Conservation (phyloP, 2,113 vertebrate species). For the Leptocoma aspasia region DNA sequence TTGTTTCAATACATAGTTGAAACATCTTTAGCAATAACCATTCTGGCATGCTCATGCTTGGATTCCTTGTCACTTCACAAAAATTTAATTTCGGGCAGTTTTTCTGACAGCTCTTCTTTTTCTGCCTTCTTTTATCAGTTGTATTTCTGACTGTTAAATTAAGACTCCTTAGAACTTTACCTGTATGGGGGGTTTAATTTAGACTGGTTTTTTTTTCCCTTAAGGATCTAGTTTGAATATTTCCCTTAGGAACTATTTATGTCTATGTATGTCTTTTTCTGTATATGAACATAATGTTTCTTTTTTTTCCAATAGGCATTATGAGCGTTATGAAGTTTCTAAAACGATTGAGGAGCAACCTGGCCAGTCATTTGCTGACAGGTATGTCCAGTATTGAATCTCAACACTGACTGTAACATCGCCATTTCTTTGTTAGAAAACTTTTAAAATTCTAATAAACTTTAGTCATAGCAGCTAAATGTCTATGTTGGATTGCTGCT, state of each 20-base stretch:
- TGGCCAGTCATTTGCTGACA: slow-evolving; percentile 24
- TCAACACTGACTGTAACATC: not conserved
- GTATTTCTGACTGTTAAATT: not conserved
- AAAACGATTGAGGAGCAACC: slow-evolving; percentile 39
- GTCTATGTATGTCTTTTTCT: not conserved
- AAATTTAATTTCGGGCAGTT: not conserved
- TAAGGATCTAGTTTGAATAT: not conserved
- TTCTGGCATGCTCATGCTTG: not conserved
- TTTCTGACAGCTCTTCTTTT: not conserved
- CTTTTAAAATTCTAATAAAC: not conserved
- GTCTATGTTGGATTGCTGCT: not conserved
- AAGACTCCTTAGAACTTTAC: not conserved
- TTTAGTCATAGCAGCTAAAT: not conserved
- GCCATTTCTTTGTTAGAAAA: not conserved
- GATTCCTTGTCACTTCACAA: not conserved
- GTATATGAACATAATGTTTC: not conserved
- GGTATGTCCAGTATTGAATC: not conserved
- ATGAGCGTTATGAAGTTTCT: slow-evolving; percentile 46
- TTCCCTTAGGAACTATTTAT: not conserved
- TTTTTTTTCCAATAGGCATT: not conserved
- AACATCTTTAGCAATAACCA: not conserved
- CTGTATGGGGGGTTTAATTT: not conserved
- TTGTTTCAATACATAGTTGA: not conserved
- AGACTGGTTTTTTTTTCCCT: not conserved
- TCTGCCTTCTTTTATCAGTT: not conserved